Evolutionary conservation across 2,888 invertebrate species (phyloP), one percentile per base, ranked within the genome.

Genomic region (Caenorhabditis zanzibari): DNA sequence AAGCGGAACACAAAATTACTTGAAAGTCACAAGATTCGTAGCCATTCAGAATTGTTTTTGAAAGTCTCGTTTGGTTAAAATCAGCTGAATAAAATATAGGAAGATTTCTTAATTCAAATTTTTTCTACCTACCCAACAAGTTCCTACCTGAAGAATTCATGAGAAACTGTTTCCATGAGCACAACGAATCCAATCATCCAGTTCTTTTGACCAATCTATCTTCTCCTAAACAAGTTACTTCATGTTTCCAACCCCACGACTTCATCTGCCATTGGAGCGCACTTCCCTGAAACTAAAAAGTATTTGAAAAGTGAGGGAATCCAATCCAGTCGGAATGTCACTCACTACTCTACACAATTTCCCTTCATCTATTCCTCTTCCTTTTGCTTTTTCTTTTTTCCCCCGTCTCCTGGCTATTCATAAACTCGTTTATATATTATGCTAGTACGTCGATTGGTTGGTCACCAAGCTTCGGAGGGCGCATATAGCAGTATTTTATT

Each of bases 361-460:
- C 54, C 64, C 74, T 74, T 54, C 63, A 63, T 63, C 76, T 41
- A 59, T 58, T 49, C 69, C 56, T 73, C 77, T 69, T 68, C 59
- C 66, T 44, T 54, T 58, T 66, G 52, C 44, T 52, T 77, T 58
- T 64, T 52, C 66, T 44, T 66, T n/a, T n/a, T 59, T 56, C 35
- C 59, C 56, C 52, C 77, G 38, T 44, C 64, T 54, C 63, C 73
- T 74, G 56, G 56, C 47, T 41, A 73, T 74, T 72, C 73, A 73
- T 72, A 69, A 73, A 69, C 73, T 68, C 74, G 73, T 74, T 80
- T 72, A 59, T 81, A 73, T 69, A 69, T 69, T 73, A 26, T 81
- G 68, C 69, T 63, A 59, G 73, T 80, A 68, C 52, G 56, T 32
- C 47, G 68, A 47, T 66, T 66, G 38, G 38, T 24, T 54, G 63